These are phyloP conservation scores for Dendroctonus ponderosae DNA, from an alignment of 1,140 invertebrate species.

Conservation along the genomic window DNA sequence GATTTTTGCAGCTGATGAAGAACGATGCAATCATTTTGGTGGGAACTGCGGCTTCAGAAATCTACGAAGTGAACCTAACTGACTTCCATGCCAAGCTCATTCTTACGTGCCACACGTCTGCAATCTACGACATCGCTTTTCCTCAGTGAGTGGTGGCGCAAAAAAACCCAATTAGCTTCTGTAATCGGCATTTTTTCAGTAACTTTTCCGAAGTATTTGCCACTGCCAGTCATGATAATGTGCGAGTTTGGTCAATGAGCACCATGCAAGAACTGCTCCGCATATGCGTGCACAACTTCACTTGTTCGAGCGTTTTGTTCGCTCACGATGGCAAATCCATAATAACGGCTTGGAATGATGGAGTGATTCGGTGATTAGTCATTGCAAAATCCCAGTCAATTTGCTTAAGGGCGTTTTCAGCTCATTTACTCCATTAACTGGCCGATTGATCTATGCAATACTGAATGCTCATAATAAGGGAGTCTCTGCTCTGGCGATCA, in stretches of 20 bases:
- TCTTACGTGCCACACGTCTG: slow-evolving; percentile 76
- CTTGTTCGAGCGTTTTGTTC: slow-evolving; percentile 76
- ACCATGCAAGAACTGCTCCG: slow-evolving; percentile 77
- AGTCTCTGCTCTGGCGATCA: slow-evolving; percentile 74
- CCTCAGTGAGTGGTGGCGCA: slow-evolving; percentile 79
- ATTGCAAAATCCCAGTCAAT: no score
- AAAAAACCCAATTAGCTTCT: no score
- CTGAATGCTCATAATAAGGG: slow-evolving; percentile 85
- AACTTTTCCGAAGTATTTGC: slow-evolving; percentile 81
- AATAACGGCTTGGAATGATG: slow-evolving; percentile 82
- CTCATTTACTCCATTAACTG: slow-evolving; percentile 82
- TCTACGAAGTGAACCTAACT: slow-evolving; percentile 73
- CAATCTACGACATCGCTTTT: slow-evolving; percentile 81
- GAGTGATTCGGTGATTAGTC: slow-evolving; percentile 71
- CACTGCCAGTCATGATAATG: slow-evolving; percentile 77
- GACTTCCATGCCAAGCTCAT: slow-evolving; percentile 70
- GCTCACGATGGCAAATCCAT: slow-evolving; percentile 75
- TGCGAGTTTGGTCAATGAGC: slow-evolving; percentile 78
- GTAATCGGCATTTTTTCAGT: slow-evolving; percentile 54
- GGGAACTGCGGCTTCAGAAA: slow-evolving; percentile 76
- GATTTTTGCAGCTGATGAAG: slow-evolving; percentile 52
- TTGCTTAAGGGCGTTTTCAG: slow-evolving; percentile 1
- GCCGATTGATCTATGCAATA: slow-evolving; percentile 75
- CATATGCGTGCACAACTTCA: slow-evolving; percentile 82
- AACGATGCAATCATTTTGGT: slow-evolving; percentile 61